phyloP scores from a whole-genome alignment of 92 coral and sea anemone species.

The Phenganax marumi region DNA sequence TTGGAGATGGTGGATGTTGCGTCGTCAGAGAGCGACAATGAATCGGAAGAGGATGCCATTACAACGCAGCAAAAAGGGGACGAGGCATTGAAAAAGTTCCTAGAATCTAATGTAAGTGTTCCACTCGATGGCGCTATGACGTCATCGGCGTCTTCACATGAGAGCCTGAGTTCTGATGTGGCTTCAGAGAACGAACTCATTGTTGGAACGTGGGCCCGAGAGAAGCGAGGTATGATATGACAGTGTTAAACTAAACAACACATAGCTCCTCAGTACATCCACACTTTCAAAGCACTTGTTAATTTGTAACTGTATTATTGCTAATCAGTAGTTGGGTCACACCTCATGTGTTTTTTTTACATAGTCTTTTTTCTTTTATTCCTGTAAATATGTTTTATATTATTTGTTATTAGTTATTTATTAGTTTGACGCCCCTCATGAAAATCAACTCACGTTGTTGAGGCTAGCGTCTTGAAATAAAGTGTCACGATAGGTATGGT shows the following conservation, averaged over 20 bases:
- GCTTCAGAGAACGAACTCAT: constrained; percentile 37
- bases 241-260: neutral
- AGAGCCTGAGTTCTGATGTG: constrained; percentile 4
- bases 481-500: no score
- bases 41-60: constrained; percentile 22
- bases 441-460: no score
- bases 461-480: no score
- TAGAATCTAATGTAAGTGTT: constrained; percentile 28
- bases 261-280: neutral
- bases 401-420: no score
- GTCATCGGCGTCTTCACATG: constrained; percentile 24
- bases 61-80: constrained; percentile 26
- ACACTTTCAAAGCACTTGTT: neutral
- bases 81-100: constrained; percentile 18
- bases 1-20: constrained; percentile 22
- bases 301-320: no score
- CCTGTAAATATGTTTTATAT: no score
- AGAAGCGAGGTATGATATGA: constrained; percentile 9
- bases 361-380: no score
- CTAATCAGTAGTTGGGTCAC: no score
- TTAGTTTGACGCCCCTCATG: no score
- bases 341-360: no score
- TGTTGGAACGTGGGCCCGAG: constrained; percentile 17
- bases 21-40: constrained; percentile 14
- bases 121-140: constrained; percentile 38